Percentiles rank a stretch among this genome's conserved stretches.
Evolutionary conservation across 2,113 vertebrate species (phyloP).

Genomic region (Peucedramus taeniatus): DNA sequence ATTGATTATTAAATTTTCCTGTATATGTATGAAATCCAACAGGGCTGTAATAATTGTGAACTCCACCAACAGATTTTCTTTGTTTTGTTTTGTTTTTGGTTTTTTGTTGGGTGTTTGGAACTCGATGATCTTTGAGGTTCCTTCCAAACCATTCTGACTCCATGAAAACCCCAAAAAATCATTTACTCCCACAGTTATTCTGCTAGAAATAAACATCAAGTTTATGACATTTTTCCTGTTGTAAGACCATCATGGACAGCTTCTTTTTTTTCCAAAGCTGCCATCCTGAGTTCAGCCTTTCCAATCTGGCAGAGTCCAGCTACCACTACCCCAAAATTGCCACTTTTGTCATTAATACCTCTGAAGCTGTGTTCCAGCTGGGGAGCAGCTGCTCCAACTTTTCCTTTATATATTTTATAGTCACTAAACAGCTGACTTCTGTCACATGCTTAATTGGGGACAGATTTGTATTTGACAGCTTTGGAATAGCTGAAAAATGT

Average conservation of each 20-base stretch:
- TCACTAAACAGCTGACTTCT: neutral
- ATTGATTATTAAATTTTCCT: neutral
- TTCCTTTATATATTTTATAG: neutral
- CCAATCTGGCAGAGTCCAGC: neutral
- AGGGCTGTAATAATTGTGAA: neutral
- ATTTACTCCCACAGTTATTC: neutral
- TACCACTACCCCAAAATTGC: neutral
- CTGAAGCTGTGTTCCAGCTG: neutral
- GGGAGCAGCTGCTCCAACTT: neutral
- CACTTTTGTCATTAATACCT: neutral
- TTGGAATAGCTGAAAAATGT: neutral
- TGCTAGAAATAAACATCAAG: neutral
- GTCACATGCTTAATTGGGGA: neutral
- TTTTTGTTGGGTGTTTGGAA: neutral
- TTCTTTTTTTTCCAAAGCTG: neutral
- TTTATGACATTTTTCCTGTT: neutral
- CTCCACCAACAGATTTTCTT: neutral
- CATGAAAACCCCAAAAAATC: neutral
- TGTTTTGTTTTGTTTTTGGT: neutral
- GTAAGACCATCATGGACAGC: neutral
- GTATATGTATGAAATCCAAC: neutral
- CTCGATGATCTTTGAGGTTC: neutral
- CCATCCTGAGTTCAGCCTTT: neutral
- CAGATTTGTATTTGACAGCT: neutral
- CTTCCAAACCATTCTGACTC: neutral